Percentiles rank a stretch among this genome's conserved stretches.
Conservation (phyloP, 2,888 invertebrate species). For the Leptura quadrifasciata region DNA sequence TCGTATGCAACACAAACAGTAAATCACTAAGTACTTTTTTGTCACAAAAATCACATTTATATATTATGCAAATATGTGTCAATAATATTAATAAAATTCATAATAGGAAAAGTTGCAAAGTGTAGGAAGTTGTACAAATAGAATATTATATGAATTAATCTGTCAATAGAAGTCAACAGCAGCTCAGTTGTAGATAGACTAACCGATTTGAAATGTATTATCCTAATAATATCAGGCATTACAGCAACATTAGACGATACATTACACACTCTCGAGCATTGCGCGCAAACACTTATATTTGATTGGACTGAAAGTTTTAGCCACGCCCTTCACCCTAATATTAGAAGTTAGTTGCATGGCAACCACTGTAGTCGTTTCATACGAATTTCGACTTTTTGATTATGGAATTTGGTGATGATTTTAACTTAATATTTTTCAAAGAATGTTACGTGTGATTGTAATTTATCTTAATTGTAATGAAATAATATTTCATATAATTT, state of each 20-base stretch:
- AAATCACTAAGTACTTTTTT: slow-evolving; percentile 20
- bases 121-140: not conserved
- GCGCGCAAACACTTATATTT: slow-evolving; percentile 65
- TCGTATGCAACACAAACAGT: slow-evolving; percentile 43
- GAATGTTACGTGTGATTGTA: not conserved
- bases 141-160: slow-evolving; percentile 24
- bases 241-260: slow-evolving; percentile 74
- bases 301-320: slow-evolving; percentile 68
- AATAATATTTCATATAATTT: not conserved
- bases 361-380: slow-evolving; percentile 61
- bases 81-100: not conserved
- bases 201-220: slow-evolving; percentile 74
- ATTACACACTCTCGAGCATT: slow-evolving; percentile 70
- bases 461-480: slow-evolving; percentile 13
- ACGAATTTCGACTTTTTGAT: slow-evolving; percentile 64
- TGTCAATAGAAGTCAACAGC: slow-evolving; percentile 57
- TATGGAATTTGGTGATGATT: slow-evolving; percentile 51
- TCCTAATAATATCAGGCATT: slow-evolving; percentile 74
- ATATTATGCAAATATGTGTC: not conserved
- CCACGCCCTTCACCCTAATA: slow-evolving; percentile 66
- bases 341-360: slow-evolving; percentile 66
- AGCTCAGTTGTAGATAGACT: slow-evolving; percentile 71
- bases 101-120: slow-evolving; percentile 1
- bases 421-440: slow-evolving; percentile 20
- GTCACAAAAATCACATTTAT: slow-evolving; percentile 19